Conservation (phyloP, 2,888 invertebrate genomes). For the Macrophya annulata region DNA sequence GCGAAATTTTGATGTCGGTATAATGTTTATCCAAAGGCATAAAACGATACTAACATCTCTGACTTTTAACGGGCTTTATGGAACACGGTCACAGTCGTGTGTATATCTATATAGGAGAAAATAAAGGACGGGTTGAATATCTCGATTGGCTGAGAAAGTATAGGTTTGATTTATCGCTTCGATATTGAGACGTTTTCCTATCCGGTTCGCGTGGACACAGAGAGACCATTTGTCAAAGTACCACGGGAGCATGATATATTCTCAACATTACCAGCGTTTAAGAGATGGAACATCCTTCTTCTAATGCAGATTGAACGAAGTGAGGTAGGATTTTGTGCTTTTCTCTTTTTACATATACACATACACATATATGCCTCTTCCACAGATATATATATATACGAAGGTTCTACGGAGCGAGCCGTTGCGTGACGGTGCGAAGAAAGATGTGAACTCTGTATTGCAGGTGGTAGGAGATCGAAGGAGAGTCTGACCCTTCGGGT, state of each 20-base stretch:
- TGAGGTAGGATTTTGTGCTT: background rate
- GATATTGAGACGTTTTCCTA: constrained; percentile 45
- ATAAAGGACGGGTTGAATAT: background rate
- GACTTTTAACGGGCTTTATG: constrained; percentile 5
- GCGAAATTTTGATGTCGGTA: background rate
- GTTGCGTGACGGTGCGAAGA: constrained; percentile 62
- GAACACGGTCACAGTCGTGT: background rate
- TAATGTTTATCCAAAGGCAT: background rate
- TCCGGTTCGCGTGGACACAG: constrained; percentile 29
- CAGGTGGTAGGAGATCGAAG: constrained; percentile 55
- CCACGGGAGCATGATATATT: constrained; percentile 21
- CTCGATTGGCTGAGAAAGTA: constrained; percentile 26
- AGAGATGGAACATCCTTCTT: constrained; percentile 5
- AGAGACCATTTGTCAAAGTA: constrained; percentile 44
- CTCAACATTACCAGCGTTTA: constrained; percentile 23
- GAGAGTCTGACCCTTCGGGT: constrained; percentile 57
- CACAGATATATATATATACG: background rate
- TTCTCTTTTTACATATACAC: background rate
- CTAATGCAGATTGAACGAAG: constrained; percentile 39
- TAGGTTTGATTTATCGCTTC: constrained; percentile 36
- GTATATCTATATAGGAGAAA: background rate
- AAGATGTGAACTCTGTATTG: constrained; percentile 62
- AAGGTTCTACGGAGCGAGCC: constrained; percentile 4
- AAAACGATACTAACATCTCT: no score
- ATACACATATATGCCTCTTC: background rate